Conservation (phyloP, 2,888 invertebrate species). For the Cotesia congregata region DNA sequence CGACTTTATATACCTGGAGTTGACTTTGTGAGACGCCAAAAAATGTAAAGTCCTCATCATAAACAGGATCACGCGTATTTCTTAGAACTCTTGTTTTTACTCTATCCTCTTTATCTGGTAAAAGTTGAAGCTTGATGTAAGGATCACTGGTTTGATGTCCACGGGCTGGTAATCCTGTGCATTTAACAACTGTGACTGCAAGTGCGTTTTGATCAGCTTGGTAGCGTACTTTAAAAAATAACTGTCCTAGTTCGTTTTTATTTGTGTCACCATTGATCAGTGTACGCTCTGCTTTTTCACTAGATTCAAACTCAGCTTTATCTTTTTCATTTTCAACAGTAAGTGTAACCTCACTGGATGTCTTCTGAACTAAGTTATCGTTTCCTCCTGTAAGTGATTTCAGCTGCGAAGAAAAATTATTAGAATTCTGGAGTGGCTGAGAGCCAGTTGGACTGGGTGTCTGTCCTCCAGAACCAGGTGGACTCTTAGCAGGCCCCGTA, state of each 20-base stretch:
- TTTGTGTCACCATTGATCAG: conserved; percentile 60
- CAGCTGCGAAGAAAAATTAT: conserved; percentile 54
- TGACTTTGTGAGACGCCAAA: conserved; percentile 92
- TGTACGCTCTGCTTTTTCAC: conserved; percentile 72
- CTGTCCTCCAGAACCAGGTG: conserved; percentile 72
- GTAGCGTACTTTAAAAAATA: conserved; percentile 92
- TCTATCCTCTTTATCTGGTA: conserved; percentile 98
- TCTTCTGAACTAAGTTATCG: conserved; percentile 59
- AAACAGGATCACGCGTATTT: conserved; percentile 95
- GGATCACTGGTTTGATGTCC: conserved; percentile 92
- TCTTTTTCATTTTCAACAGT: conserved; percentile 72
- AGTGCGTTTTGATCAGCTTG: conserved; percentile 91
- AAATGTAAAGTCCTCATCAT: conserved; percentile 99
- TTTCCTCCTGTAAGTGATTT: conserved; percentile 59
- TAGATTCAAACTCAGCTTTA: conserved; percentile 74
- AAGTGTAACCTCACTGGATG: conserved; percentile 68
- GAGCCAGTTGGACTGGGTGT: conserved; percentile 65
- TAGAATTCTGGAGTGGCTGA: conserved; percentile 49
- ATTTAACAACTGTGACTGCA: conserved; percentile 92
- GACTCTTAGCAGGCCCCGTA: conserved; percentile 77
- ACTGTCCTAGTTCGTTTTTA: conserved; percentile 80
- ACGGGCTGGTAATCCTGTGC: conserved; percentile 88
- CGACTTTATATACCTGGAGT: conserved; percentile 73
- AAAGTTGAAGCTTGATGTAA: conserved; percentile 95
- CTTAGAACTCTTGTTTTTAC: conserved; percentile 96